Conservation (phyloP, 92 coral and sea anemone genomes). For the Micromussa lordhowensis region DNA sequence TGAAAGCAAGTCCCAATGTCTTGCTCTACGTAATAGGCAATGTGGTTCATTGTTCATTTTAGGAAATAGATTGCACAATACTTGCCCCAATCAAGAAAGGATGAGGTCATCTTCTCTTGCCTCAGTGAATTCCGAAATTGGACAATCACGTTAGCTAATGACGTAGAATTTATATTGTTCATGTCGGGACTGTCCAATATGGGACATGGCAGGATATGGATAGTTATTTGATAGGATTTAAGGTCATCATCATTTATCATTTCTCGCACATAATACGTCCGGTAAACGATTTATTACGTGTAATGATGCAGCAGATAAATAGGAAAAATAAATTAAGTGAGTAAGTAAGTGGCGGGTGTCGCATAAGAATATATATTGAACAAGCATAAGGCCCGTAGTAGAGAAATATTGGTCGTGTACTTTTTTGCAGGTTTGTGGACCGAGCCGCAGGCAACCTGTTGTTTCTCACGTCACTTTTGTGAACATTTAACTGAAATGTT, state of each 20-base stretch:
- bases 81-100: not conserved
- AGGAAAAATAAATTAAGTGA: not conserved
- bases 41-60: not conserved
- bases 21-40: not conserved
- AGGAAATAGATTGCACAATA: not conserved
- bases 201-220: not conserved
- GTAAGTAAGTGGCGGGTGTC: not conserved
- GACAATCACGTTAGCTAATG: not conserved
- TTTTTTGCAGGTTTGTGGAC: no score
- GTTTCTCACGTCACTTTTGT: no score
- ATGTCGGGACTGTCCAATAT: not conserved
- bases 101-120: not conserved
- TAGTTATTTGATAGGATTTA: not conserved
- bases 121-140: not conserved
- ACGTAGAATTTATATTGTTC: not conserved
- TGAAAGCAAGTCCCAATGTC: not conserved
- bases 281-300: not conserved
- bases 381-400: no score
- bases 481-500: no score
- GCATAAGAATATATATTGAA: not conserved
- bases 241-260: not conserved
- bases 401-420: no score
- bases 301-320: not conserved
- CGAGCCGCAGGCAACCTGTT: no score
- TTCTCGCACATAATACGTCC: not conserved